Percentiles rank a stretch among this genome's conserved stretches.
Evolutionary conservation across 1,140 invertebrate genomes (phyloP).

Genomic region (Akabosia matsudoensis): DNA sequence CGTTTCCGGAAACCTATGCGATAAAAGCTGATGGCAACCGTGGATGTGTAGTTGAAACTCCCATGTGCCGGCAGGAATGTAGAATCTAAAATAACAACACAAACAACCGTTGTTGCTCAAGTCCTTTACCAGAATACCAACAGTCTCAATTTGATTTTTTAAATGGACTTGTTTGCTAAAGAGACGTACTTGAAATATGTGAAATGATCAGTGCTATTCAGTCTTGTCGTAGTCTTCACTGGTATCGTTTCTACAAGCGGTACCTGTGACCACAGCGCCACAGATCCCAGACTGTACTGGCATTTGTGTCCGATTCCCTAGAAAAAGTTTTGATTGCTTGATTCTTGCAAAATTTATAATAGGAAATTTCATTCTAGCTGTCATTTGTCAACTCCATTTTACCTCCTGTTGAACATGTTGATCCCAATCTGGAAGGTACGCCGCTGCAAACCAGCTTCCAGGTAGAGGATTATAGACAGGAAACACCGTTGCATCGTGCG

Average conservation of each 20-base stretch:
- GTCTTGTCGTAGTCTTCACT: conserved; percentile 50
- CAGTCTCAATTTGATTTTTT: not conserved
- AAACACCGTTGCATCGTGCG: conserved; percentile 54
- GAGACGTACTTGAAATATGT: conserved; percentile 55
- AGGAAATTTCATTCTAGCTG: too few relatives aligned
- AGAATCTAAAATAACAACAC: conserved; percentile 53
- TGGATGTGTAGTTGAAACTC: conserved; percentile 54
- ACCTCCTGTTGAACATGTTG: conserved; percentile 59
- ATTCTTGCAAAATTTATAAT: too few relatives aligned
- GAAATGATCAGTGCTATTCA: conserved; percentile 51
- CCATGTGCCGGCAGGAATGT: conserved; percentile 56
- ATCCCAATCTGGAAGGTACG: conserved; percentile 66
- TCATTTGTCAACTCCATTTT: too few relatives aligned
- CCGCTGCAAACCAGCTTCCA: conserved; percentile 74
- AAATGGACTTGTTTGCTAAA: not conserved
- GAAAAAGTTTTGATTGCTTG: conserved; percentile 29
- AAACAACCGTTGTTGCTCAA: not conserved
- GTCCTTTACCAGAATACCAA: too few relatives aligned
- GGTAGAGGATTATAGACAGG: conserved; percentile 63
- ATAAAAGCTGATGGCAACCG: conserved; percentile 52
- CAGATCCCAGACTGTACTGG: conserved; percentile 58
- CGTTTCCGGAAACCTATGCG: conserved; percentile 41
- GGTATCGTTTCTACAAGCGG: conserved; percentile 53
- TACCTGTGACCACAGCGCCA: conserved; percentile 56
- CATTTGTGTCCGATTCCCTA: conserved; percentile 54